A percentile compares a stretch with the other conserved stretches of the same genome.
phyloP scores from a whole-genome alignment of 2,797 vertebrate species.

The Hirundo rustica region DNA sequence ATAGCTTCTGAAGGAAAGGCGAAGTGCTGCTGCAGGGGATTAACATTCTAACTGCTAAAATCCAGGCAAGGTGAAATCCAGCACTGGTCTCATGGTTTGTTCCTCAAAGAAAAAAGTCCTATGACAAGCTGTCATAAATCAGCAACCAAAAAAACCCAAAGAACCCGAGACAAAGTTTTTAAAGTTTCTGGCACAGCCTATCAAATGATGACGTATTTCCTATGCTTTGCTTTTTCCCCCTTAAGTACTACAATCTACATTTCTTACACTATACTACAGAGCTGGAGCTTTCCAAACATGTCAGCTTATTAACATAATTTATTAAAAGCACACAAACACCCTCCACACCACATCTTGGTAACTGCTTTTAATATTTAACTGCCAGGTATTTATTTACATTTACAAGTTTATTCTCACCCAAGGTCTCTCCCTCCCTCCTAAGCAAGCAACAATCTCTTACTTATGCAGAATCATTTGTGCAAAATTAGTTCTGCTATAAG shows the following conservation, averaged over 20 bases:
- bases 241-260: not conserved
- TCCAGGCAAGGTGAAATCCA: not conserved
- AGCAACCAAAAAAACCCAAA: not conserved
- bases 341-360: not conserved
- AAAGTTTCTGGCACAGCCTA: not conserved
- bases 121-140: not conserved
- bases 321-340: not conserved
- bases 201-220: not conserved
- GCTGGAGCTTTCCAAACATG: not conserved
- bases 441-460: not conserved
- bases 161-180: not conserved
- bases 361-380: not conserved
- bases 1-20: not conserved
- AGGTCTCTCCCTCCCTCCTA: not conserved
- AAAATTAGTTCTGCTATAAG: not conserved
- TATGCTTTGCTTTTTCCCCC: not conserved
- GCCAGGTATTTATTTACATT: not conserved
- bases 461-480: not conserved
- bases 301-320: not conserved
- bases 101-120: not conserved
- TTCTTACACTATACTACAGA: not conserved
- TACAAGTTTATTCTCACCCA: not conserved
- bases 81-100: rapidly evolving
- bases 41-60: not conserved
- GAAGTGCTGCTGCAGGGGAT: not conserved